Evolutionary conservation across 2,797 vertebrate genomes (phyloP).

Genomic region (Triplophysa yarkandensis): DNA sequence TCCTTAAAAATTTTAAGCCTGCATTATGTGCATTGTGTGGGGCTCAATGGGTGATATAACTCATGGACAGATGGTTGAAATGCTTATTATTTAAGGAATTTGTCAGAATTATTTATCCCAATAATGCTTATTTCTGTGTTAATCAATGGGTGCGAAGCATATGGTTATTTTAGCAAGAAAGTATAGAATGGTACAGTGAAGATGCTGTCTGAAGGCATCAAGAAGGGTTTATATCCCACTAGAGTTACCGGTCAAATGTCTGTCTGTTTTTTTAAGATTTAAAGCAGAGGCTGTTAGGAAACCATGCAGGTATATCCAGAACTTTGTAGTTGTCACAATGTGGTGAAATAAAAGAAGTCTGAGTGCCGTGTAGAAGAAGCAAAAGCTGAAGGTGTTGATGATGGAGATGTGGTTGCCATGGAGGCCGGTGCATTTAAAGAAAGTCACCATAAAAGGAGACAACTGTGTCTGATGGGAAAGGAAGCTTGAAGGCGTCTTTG

Average conservation of each 20-base stretch:
- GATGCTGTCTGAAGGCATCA: conserved; percentile 30
- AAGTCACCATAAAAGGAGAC: conserved; percentile 30
- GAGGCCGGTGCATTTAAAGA: conserved; percentile 34
- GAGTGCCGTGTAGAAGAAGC: conserved; percentile 25
- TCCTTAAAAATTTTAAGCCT: not conserved
- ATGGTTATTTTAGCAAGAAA: not conserved
- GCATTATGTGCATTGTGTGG: too few species aligned
- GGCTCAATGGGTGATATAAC: too few species aligned
- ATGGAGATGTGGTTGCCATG: conserved; percentile 17
- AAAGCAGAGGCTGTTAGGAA: conserved; percentile 28
- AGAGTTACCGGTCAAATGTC: conserved; percentile 17
- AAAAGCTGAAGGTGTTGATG: conserved; percentile 26
- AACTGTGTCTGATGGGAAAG: not conserved
- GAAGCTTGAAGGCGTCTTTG: conserved; percentile 8
- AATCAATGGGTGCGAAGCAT: not conserved
- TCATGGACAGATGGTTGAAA: too few species aligned
- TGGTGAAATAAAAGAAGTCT: conserved; percentile 25
- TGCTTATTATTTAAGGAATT: too few species aligned
- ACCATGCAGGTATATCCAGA: conserved; percentile 26
- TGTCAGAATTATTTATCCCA: not conserved
- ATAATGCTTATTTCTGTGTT: not conserved
- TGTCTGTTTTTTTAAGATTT: conserved; percentile 12
- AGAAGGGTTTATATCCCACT: conserved; percentile 27
- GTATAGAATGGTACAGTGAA: conserved; percentile 8
- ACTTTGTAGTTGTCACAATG: conserved; percentile 32